These are phyloP conservation scores for Sarcophaga rosellei DNA, from an alignment of 2,888 invertebrate genomes.

Conservation along the genomic window DNA sequence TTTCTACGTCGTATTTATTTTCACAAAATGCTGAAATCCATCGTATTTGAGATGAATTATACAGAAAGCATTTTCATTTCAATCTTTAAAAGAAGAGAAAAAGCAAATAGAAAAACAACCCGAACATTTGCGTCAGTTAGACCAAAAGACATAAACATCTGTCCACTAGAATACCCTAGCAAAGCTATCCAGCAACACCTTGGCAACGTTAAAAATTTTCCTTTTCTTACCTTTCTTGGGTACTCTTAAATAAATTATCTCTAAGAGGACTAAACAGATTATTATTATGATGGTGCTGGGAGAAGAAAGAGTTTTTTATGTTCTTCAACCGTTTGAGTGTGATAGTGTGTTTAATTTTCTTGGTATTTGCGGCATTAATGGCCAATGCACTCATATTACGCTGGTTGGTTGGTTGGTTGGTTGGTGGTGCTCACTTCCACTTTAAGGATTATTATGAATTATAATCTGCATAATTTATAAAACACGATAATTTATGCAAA, in stretches of 20 bases:
- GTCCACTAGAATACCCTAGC: neutral
- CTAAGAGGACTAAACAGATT: neutral
- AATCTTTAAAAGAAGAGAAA: too few relatives aligned
- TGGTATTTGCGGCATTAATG: slow-evolving; percentile 28
- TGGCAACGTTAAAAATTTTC: neutral
- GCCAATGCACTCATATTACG: neutral
- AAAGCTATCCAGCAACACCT: neutral
- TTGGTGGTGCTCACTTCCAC: neutral
- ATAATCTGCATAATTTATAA: slow-evolving; percentile 56
- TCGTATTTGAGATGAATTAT: slow-evolving; percentile 1
- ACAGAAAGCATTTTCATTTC: slow-evolving; percentile 19
- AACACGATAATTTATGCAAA: slow-evolving; percentile 36
- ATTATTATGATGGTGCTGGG: slow-evolving; percentile 10
- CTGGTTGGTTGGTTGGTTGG: neutral
- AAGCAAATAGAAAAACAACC: too few relatives aligned
- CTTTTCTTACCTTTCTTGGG: neutral
- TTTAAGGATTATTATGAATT: slow-evolving; percentile 50
- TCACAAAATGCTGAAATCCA: too few relatives aligned
- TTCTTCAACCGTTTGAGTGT: neutral
- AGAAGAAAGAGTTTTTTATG: neutral
- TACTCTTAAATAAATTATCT: neutral
- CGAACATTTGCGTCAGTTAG: neutral
- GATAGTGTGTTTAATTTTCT: neutral
- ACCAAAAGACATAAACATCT: neutral
- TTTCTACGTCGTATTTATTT: too few relatives aligned